A percentile compares a stretch with the other conserved stretches of the same genome.
phyloP scores from a whole-genome alignment of 2,888 invertebrate species.

The Tiphia femorata region DNA sequence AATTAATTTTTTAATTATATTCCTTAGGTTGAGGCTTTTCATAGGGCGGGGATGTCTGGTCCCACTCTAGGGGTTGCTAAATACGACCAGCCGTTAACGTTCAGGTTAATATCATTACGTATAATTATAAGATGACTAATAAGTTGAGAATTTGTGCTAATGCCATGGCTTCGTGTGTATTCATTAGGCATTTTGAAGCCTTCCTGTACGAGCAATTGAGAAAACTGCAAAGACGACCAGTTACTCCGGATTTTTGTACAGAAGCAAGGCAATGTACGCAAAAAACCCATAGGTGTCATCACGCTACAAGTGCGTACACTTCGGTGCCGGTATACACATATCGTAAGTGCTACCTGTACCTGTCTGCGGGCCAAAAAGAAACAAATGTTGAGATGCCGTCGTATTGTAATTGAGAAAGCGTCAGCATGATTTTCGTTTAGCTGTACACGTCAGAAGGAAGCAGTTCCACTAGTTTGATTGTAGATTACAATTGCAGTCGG shows the following conservation, averaged over 20 bases:
- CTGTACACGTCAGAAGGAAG: constrained; percentile 8
- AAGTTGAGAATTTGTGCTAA: too few species aligned
- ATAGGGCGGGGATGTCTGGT: constrained; percentile 64
- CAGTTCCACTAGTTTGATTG: constrained; percentile 61
- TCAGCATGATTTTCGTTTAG: background rate
- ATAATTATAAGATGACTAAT: background rate
- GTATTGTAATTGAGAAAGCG: background rate
- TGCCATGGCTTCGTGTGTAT: too few species aligned
- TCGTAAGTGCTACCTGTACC: too few species aligned
- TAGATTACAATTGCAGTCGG: constrained; percentile 68
- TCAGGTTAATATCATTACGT: constrained; percentile 49
- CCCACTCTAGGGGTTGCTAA: constrained; percentile 63
- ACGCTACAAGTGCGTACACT: constrained; percentile 92
- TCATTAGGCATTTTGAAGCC: constrained; percentile 78
- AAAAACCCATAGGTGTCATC: constrained; percentile 90
- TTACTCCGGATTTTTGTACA: constrained; percentile 71
- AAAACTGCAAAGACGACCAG: constrained; percentile 78
- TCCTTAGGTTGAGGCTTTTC: constrained; percentile 61
- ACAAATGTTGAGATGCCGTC: background rate
- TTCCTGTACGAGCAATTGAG: constrained; percentile 90
- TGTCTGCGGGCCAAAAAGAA: background rate
- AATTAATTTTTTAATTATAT: background rate
- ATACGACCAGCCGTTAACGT: constrained; percentile 64
- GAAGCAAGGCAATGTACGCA: constrained; percentile 87
- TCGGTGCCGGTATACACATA: constrained; percentile 77